Percentiles rank a stretch among this genome's conserved stretches.
Evolutionary conservation across 2,797 vertebrate species (phyloP).

Genomic region (Lacerta bilineata): DNA sequence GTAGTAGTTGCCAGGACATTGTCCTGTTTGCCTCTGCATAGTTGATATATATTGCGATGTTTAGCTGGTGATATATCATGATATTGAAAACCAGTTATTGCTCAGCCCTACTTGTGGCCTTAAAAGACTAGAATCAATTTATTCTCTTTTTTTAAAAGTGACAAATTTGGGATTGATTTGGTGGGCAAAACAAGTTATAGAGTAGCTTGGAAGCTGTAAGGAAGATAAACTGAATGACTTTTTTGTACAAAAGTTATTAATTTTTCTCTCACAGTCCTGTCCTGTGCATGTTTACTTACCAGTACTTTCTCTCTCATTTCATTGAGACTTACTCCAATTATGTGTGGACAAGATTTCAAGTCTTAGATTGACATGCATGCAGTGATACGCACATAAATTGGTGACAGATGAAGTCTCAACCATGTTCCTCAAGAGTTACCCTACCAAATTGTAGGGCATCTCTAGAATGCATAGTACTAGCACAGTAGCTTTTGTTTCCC

Average conservation of each 20-base stretch:
- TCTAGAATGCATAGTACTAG: background rate
- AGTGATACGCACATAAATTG: background rate
- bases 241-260: background rate
- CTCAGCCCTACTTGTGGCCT: background rate
- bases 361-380: background rate
- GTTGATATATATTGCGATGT: background rate
- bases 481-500: background rate
- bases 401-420: background rate
- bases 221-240: conserved; percentile 30
- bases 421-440: too few relatives aligned
- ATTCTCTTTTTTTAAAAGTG: conserved; percentile 27
- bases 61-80: too few relatives aligned
- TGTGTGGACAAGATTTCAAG: background rate
- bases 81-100: too few relatives aligned
- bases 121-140: conserved; percentile 39
- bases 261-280: background rate
- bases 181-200: conserved; percentile 11
- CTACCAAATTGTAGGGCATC: background rate
- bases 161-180: conserved; percentile 38
- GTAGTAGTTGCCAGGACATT: too few relatives aligned
- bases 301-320: background rate
- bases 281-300: background rate
- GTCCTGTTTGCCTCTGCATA: too few relatives aligned
- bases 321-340: background rate
- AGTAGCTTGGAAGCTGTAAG: background rate